Conservation (phyloP, 2,113 vertebrate species). For the Ondatra zibethicus region DNA sequence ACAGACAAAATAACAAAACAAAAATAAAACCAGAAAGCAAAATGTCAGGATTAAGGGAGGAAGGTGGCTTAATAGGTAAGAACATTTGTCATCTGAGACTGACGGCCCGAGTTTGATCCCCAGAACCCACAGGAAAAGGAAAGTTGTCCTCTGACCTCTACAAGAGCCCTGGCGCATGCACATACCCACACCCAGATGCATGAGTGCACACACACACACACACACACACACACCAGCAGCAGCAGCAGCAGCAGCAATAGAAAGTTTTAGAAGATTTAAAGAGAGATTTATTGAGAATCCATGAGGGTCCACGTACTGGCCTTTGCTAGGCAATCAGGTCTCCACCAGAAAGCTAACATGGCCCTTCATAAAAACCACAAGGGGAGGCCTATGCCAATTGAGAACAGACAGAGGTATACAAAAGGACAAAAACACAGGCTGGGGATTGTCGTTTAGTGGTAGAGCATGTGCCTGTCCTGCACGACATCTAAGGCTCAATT, state of each 20-base stretch:
- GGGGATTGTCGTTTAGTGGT: neutral
- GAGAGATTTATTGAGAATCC: neutral
- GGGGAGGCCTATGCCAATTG: neutral
- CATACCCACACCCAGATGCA: neutral
- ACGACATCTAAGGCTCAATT: too few relatives aligned
- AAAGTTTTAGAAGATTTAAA: neutral
- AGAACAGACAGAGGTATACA: neutral
- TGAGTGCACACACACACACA: neutral
- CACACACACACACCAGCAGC: neutral
- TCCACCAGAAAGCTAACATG: neutral
- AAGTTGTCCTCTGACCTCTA: neutral
- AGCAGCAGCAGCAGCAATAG: neutral
- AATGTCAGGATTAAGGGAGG: neutral
- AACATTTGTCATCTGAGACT: neutral
- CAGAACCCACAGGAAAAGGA: neutral
- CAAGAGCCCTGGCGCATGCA: neutral
- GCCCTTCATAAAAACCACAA: neutral
- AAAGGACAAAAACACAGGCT: neutral
- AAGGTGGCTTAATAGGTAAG: neutral
- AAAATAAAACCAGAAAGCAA: too few relatives aligned
- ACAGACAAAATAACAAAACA: too few relatives aligned
- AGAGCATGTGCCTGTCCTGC: neutral
- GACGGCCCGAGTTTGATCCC: neutral
- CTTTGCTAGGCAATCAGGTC: neutral
- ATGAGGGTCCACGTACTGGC: neutral